Evolutionary conservation across 2,797 vertebrate species (phyloP), one percentile per base, ranked within the genome.

Genomic region (Sardinella longiceps): DNA sequence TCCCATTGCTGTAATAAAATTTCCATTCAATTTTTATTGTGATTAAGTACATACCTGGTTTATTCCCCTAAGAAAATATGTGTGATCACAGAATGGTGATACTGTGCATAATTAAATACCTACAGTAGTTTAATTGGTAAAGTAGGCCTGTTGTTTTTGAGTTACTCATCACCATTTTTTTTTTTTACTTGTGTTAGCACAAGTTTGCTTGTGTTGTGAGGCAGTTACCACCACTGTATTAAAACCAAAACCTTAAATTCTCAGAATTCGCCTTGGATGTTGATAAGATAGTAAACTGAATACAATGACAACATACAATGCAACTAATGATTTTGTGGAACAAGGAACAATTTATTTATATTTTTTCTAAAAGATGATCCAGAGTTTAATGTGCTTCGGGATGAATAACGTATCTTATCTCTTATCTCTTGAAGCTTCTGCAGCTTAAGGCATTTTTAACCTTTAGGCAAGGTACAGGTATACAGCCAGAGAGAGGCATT

Each of bases 1-100:
- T 77, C 70, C 70, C 70, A 77, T 77, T 14, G 70, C 70, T 77
- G 15, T 77, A 77, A 77, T 77, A 77, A 39, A 20, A 77, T 77
- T 77, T 77, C 70, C 70, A 77, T 37, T 77, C 70, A 39, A 23
- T 77, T 77, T 77, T 43, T 77, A 77, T 18, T 43, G 20, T 77
- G 23, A 77, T 77, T 37, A n/a, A 77, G 70, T 3, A 23, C 70
- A 77, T 37, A 43, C 70, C 37, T 77, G 18, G 70, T 77, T 70
- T 33, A 70, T 70, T 77, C 70, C 70, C 70, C 70, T 43, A 37
- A 39, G 37, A 20, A 43, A 23, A 77, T 77, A 77, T 39, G 20
- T 39, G 33, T 77, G 70, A 74, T 30, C 66, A 74, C 66, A 10
- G 6, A 77, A 39, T 37, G 37, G 20, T 77, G 70, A 28, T 6